Base-by-base conservation (phyloP, 1,140 invertebrate genomes). In the Meloidogyne hapla region DNA sequence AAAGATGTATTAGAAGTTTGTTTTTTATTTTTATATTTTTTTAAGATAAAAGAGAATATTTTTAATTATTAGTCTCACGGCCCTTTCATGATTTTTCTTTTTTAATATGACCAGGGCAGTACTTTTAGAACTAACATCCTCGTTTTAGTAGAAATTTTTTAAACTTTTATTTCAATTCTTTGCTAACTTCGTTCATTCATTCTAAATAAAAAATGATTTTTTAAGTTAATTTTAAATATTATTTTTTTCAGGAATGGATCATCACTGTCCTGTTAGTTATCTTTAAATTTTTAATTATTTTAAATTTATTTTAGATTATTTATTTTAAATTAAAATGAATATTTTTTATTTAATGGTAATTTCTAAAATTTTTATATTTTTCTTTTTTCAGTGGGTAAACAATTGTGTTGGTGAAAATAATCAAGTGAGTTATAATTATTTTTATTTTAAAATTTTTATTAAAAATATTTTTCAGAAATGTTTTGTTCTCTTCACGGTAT, bases 321-420 rank as follows among this genome's bases (percentile, higher is more conserved):
- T 23, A 6, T 23, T 21, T 21, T 2, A 10, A 63, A 63, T 4
- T 63, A 63, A 63, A 2, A 4, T 63, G 62, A 4, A 10, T 63
- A 21, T 63, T 10, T 63, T 4, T 21, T 63, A 6, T n/a, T n/a
- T n/a, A n/a, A n/a, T n/a, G 62, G 9, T 38, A 38, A 38, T 38
- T 9, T 4, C 9, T 33, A 45, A 69, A 69, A 18, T 28, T n/a
- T 73, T 15, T 13, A 25, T 8, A 23, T 72, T n/a, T 63, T 26
- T 0, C n/a, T 40, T 64, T 45, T 77, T 78, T 76, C 77, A 77
- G 13, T 86, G 86, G 90, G 89, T 99, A 0, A 99, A 99, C 87
- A 99, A 99, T 88, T 99, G 97, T 90, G 95, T 99, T 6, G 97
- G 96, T 8, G 95, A 98, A 89, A 95, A 94, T 86, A 99, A 99